These are phyloP conservation scores for Anagyrus pseudococci DNA, from an alignment of 2,888 invertebrate species.

Conservation along the genomic window DNA sequence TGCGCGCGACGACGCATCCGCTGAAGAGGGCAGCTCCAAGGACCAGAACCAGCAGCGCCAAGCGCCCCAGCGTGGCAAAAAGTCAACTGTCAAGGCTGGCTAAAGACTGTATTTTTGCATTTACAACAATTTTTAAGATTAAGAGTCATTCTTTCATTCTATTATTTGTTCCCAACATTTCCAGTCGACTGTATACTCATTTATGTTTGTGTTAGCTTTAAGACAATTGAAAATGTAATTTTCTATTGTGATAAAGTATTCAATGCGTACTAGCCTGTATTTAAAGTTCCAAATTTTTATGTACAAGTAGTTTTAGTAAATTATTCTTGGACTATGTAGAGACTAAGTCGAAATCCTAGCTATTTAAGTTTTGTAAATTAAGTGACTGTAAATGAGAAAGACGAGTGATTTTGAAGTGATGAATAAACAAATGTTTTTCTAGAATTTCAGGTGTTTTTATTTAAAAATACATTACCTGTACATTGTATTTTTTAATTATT, in stretches of 20 bases:
- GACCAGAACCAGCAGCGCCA: conserved; percentile 35
- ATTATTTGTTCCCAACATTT: conserved; percentile 4
- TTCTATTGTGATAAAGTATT: too few species aligned
- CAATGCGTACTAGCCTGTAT: too few species aligned
- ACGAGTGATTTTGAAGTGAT: conserved; percentile 9
- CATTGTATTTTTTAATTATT: too few species aligned
- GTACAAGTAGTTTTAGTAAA: too few species aligned
- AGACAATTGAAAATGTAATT: too few species aligned
- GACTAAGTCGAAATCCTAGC: conserved; percentile 11
- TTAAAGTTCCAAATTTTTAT: too few species aligned
- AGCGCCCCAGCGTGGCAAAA: conserved; percentile 26
- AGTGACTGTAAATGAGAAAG: conserved; percentile 11
- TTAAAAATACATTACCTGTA: too few species aligned
- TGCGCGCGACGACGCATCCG: conserved; percentile 12
- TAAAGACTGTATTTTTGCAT: conserved; percentile 4
- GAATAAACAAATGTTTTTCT: conserved; percentile 12
- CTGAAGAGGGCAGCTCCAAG: conserved; percentile 9
- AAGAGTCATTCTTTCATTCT: neutral
- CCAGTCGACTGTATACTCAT: neutral
- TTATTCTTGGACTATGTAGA: neutral
- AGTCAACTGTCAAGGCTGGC: conserved; percentile 36
- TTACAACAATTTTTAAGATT: neutral
- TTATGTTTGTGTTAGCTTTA: neutral
- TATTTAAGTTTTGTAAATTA: conserved; percentile 8
- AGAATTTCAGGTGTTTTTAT: too few species aligned